phyloP scores from a whole-genome alignment of 2,797 vertebrate species.

The Leucoraja ocellata region DNA sequence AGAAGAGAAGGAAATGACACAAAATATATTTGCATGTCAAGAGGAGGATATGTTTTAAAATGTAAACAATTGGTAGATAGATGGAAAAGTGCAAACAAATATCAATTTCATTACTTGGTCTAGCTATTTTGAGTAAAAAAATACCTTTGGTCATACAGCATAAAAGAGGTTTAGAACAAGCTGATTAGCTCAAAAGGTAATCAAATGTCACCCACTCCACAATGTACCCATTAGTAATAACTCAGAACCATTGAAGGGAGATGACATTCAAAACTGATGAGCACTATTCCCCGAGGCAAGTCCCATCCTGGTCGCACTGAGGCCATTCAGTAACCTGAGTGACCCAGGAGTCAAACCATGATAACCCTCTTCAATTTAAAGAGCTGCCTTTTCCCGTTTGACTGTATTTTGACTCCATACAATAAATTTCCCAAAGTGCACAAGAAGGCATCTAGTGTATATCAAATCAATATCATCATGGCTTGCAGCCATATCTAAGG shows the following conservation, averaged over 20 bases:
- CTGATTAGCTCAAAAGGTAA: constrained; percentile 70
- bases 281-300: constrained; percentile 57
- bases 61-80: background rate
- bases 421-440: constrained; percentile 66
- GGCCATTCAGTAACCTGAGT: constrained; percentile 63
- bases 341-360: constrained; percentile 66
- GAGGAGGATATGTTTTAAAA: background rate
- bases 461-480: constrained; percentile 74
- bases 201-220: constrained; percentile 65
- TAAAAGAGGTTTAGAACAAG: constrained; percentile 55
- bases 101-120: background rate
- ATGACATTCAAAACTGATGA: constrained; percentile 74
- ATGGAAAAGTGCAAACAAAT: constrained; percentile 1
- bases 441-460: constrained; percentile 65
- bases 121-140: constrained; percentile 40
- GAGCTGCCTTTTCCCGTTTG: constrained; percentile 60
- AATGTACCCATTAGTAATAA: constrained; percentile 71
- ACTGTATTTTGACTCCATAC: constrained; percentile 62
- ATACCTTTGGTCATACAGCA: constrained; percentile 48
- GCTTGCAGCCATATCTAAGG: constrained; percentile 65
- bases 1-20: background rate
- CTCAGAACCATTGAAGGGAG: constrained; percentile 60
- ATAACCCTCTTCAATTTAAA: constrained; percentile 71
- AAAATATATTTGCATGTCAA: background rate
- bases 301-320: constrained; percentile 58